Conservation (phyloP, 2,797 vertebrate genomes). For the Emys orbicularis region DNA sequence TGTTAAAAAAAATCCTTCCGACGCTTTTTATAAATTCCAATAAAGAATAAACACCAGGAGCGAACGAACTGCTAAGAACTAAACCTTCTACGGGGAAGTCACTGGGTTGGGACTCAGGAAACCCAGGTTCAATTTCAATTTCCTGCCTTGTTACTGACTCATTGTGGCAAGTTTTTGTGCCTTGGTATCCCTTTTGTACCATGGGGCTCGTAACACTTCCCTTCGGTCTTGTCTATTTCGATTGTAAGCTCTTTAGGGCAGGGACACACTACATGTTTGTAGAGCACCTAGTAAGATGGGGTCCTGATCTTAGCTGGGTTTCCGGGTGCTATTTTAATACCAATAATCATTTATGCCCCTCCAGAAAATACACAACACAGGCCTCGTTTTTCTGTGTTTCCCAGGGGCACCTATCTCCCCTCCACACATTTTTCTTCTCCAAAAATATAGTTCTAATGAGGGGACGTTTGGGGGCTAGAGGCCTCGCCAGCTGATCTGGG, state of each 20-base stretch:
- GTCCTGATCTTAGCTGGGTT: not conserved
- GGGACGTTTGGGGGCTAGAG: not conserved
- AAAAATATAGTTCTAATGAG: not conserved
- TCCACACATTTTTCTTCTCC: not conserved
- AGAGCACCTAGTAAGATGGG: not conserved
- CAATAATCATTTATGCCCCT: not conserved
- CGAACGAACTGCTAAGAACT: not conserved
- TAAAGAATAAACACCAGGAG: not conserved
- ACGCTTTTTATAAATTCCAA: not conserved
- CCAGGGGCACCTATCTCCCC: no score
- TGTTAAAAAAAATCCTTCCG: not conserved
- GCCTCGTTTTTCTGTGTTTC: not conserved
- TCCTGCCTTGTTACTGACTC: not conserved
- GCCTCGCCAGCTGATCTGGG: fast-evolving
- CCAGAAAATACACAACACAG: not conserved
- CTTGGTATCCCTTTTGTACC: not conserved
- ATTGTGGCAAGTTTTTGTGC: not conserved
- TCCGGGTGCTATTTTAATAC: not conserved
- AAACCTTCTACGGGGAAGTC: not conserved
- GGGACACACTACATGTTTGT: no score
- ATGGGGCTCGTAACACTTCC: not conserved
- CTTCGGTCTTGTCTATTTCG: not conserved
- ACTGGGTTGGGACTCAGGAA: not conserved
- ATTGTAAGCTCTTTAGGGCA: fast-evolving
- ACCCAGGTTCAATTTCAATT: not conserved